Conservation (phyloP, 2,888 invertebrate species). For the Tyria jacobaeae region DNA sequence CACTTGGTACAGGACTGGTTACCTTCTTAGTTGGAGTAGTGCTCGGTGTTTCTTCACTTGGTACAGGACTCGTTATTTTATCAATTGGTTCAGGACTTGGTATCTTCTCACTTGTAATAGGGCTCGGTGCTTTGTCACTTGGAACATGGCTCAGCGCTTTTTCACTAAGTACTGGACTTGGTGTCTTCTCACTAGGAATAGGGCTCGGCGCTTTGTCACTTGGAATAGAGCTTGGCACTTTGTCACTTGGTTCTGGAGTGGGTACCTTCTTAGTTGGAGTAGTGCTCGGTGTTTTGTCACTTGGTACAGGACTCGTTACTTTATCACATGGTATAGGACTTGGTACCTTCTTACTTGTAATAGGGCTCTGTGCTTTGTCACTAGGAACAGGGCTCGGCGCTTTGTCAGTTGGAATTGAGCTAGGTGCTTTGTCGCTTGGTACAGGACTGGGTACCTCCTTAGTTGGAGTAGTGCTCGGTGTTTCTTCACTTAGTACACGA, state of each 20-base stretch:
- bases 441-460: no score
- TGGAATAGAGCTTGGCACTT: conserved; percentile 3
- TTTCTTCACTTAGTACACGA: no score
- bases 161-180: conserved; percentile 8
- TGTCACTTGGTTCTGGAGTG: not conserved
- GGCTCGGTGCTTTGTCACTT: not conserved
- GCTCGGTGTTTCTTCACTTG: not conserved
- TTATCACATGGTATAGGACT: conserved; percentile 1
- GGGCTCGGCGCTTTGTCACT: conserved; percentile 4
- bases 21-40: conserved; percentile 20
- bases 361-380: conserved; percentile 7
- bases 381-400: conserved; percentile 2
- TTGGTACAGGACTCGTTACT: no score
- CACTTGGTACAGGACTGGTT: conserved; percentile 3
- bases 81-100: no score
- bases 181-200: no score
- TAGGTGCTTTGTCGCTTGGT: conserved; percentile 2
- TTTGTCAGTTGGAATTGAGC: conserved; percentile 14
- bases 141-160: no score
- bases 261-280: conserved; percentile 3
- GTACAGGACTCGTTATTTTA: conserved; percentile 8
- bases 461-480: no score
- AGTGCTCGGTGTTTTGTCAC: not conserved
- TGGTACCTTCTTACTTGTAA: not conserved
- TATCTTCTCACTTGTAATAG: not conserved